Evolutionary conservation across 2,797 vertebrate species (phyloP).

Genomic region (Siniperca scherzeri): DNA sequence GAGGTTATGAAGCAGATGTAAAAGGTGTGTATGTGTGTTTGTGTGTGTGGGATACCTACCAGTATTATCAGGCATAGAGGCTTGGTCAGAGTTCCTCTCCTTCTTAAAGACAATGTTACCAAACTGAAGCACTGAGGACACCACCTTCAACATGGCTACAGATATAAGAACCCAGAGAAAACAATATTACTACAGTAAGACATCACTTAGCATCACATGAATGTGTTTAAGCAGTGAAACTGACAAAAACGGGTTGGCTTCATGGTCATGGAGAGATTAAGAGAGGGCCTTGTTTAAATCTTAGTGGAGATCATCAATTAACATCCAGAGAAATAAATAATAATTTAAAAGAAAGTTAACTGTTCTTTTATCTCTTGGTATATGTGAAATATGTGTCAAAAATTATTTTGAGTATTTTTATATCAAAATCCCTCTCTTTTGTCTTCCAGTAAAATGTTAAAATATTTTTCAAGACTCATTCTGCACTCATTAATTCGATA

Average conservation of each 20-base stretch:
- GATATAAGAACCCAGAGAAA: slow-evolving; percentile 37
- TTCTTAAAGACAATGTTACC: slow-evolving; percentile 99
- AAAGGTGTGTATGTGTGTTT: neutral
- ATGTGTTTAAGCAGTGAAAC: neutral
- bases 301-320: neutral
- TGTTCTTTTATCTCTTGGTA: neutral
- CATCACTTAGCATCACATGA: slow-evolving; percentile 8
- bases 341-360: neutral
- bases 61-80: slow-evolving; percentile 99
- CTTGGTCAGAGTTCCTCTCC: slow-evolving; percentile 97
- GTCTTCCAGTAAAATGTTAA: neutral
- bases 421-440: neutral
- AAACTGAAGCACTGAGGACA: slow-evolving; percentile 97
- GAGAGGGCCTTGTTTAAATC: neutral
- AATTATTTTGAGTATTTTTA: neutral
- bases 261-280: neutral
- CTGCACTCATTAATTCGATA: neutral
- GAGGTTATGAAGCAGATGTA: slow-evolving; percentile 47
- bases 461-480: neutral
- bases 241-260: slow-evolving; percentile 3
- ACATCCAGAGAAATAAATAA: neutral
- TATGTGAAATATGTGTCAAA: neutral
- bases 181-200: neutral
- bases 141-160: slow-evolving; percentile 97
- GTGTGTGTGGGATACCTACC: slow-evolving; percentile 79